Evolutionary conservation across 2,888 invertebrate species (phyloP).

Genomic region (Cryptocheilus praepositus): DNA sequence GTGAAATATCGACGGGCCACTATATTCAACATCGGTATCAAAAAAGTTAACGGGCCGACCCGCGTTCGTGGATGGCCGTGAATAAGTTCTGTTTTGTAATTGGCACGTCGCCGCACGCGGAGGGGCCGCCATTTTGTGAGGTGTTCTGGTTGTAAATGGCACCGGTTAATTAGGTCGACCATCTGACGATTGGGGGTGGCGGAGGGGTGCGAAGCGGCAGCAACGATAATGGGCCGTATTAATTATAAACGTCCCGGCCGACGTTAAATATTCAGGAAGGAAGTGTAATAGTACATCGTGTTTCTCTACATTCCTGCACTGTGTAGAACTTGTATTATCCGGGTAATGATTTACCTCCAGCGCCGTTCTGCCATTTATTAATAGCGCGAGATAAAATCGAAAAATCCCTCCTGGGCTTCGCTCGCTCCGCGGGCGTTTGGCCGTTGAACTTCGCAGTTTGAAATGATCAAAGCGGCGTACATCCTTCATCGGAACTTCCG

Average conservation of each 20-base stretch:
- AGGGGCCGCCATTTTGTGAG: slow-evolving; percentile 34
- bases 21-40: too few species aligned
- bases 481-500: too few species aligned
- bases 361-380: too few species aligned
- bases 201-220: slow-evolving; percentile 36
- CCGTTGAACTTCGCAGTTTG: too few species aligned
- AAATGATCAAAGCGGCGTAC: too few species aligned
- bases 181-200: slow-evolving; percentile 45
- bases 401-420: too few species aligned
- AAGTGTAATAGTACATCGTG: slow-evolving; percentile 16
- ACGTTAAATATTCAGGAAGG: slow-evolving; percentile 50
- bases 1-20: too few species aligned
- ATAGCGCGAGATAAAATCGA: too few species aligned
- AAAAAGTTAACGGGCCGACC: too few species aligned
- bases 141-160: slow-evolving; percentile 48
- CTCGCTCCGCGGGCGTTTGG: too few species aligned
- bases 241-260: slow-evolving; percentile 48
- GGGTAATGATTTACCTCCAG: too few species aligned
- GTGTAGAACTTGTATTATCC: background rate
- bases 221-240: slow-evolving; percentile 51
- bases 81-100: slow-evolving; percentile 32
- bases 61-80: slow-evolving; percentile 8
- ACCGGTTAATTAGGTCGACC: slow-evolving; percentile 53
- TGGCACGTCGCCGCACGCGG: slow-evolving; percentile 20
- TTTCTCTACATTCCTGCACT: background rate